Percentiles rank a stretch among this genome's conserved stretches.
Conservation (phyloP, 2,888 invertebrate genomes). For the Tachina lurida region DNA sequence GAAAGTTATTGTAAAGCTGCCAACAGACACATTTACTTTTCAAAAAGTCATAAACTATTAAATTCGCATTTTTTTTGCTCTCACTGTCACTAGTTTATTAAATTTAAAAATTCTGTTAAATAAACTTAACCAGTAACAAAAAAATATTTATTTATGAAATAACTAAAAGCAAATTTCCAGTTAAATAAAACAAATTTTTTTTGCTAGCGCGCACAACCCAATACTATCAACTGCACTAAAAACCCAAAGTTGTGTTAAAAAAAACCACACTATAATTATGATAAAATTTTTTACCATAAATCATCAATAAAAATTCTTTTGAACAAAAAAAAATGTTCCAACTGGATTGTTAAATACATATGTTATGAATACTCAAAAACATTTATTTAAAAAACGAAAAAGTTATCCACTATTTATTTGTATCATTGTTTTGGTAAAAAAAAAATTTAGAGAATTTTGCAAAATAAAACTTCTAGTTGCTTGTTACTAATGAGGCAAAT, state of each 20-base stretch:
- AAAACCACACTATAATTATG: slow-evolving; percentile 7
- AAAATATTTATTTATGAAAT: neutral
- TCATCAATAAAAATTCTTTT: slow-evolving; percentile 24
- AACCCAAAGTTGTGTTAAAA: neutral
- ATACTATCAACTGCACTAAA: neutral
- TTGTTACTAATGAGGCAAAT: no score
- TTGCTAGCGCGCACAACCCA: neutral
- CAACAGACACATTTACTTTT: neutral
- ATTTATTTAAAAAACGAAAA: neutral
- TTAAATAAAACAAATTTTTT: neutral
- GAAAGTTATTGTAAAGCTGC: neutral
- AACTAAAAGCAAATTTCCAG: slow-evolving; percentile 9
- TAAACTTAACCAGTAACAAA: neutral
- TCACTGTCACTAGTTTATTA: slow-evolving; percentile 4
- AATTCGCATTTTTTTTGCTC: neutral
- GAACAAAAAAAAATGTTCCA: neutral
- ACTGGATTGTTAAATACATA: neutral
- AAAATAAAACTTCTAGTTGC: no score
- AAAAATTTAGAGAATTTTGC: no score
- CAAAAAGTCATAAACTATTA: slow-evolving; percentile 4
- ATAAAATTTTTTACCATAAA: slow-evolving; percentile 27
- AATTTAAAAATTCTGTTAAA: neutral
- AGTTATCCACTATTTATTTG: neutral
- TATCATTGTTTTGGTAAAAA: neutral
- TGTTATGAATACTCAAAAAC: neutral